Evolutionary conservation across 2,888 invertebrate genomes (phyloP), one percentile per base, ranked within the genome.

Genomic region (Drosophila peninsularis): DNA sequence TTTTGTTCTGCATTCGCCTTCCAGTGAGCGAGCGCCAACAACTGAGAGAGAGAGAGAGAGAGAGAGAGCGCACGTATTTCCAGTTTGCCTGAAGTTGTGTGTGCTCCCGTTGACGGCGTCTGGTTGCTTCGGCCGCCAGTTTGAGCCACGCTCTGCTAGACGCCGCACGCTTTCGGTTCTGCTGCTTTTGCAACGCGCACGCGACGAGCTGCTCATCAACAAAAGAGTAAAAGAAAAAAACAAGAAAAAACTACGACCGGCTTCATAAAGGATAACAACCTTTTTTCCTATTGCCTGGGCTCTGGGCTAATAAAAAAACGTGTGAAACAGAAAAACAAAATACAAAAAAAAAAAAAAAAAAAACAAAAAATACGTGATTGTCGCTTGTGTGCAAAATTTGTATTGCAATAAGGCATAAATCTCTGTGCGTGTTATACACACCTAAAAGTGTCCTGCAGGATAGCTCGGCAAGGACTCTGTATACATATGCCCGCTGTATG

Each of bases 111-210:
- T 65, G 63, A n/a, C 67, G 49, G 52, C 65, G 77, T 69, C 57
- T 64, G 56, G 37, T 47, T 70, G 54, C 70, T 68, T 69, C 77
- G 82, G 81, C 76, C 86, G 81, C 86, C 85, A 90, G 90, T 90
- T 84, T 77, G 82, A 83, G 85, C 79, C 80, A 84, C 81, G 80
- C 88, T 89, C 78, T 90, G 75, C 74, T 81, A 80, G 88, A 78
- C 73, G 78, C 72, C 84, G 78, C 77, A 87, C 86, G 82, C 75
- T 78, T 78, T 77, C 71, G 78, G 69, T 78, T 71, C 73, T 64
- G 61, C 57, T 52, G 72, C 60, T 69, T 72, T 56, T 32, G 62
- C 14, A 53, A 54, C 71, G 74, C 74, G 78, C 78, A 78, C 78
- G 78, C 78, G 78, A 76, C 75, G 39, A 65, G 62, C 62, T 62